Evolutionary conservation across 2,113 vertebrate species (phyloP), one percentile per base, ranked within the genome.

Genomic region (Ascaphus truei): DNA sequence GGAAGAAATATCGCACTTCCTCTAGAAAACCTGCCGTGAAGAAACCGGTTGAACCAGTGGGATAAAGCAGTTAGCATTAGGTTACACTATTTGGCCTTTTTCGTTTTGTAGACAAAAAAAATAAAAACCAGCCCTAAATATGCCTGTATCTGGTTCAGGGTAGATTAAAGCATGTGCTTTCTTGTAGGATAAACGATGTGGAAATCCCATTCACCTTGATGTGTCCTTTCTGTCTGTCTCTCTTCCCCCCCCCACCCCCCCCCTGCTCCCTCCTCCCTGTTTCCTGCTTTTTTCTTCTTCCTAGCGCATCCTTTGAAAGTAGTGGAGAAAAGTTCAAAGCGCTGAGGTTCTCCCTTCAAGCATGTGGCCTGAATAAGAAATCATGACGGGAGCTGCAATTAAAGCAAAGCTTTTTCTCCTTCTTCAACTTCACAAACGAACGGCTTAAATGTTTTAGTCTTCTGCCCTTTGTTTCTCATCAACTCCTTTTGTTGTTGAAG

Each of bases 141-240:
- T 75, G 69, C 61, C 65, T 60, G 72, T 78, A 72, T 77, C 80
- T 80, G 71, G 77, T 80, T 83, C 29, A 4, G 68, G 67, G 77
- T 82, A 87, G 80, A 88, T 86, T 86, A 84, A 88, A 89, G 80
- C 84, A 31, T 85, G 86, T 82, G 79, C 82, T 84, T 82, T 83
- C 84, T 86, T 84, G 81, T 77, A 80, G 81, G 80, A 85, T 91
- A 92, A 91, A 89, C 80, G 62, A 84, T 88, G 85, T 90, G 87
- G 85, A 90, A 91, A 87, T 88, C 65, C 79, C 86, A 84, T 90
- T 91, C 82, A 89, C 88, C 89, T 92, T 89, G 80, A 89, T 84
- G 76, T 84, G 83, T 89, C 88, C 84, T 78, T 65, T 76, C 78
- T 73, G 3, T 73, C 47, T 73, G 22, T 51, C 72, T 62, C 37